Evolutionary conservation across 2,797 vertebrate species (phyloP).

Genomic region (Sandelia bainsii): DNA sequence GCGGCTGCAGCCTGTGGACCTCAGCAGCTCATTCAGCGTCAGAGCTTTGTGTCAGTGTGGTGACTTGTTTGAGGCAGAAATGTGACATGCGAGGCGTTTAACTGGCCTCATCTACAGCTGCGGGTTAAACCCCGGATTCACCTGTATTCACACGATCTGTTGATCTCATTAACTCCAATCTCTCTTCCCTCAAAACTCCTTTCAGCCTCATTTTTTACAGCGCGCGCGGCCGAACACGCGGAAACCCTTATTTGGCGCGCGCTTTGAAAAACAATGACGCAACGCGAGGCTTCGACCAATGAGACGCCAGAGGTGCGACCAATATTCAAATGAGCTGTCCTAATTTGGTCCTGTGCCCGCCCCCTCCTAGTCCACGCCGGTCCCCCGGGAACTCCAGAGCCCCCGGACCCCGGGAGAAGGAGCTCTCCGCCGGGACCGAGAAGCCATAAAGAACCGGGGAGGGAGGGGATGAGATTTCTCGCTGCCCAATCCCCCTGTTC

Average conservation of each 20-base stretch:
- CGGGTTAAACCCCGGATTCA: neutral
- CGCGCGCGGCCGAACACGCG: constrained; percentile 47
- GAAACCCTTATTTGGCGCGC: constrained; percentile 66
- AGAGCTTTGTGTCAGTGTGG: neutral
- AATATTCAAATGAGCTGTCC: constrained; percentile 71
- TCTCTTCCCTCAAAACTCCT: neutral
- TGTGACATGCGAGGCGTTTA: too few relatives aligned
- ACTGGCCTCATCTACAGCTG: neutral
- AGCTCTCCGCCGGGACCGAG: constrained; percentile 85
- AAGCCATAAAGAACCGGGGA: constrained; percentile 84
- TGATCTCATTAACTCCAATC: neutral
- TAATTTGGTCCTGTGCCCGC: constrained; percentile 76
- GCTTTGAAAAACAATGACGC: constrained; percentile 69
- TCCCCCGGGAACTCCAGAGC: constrained; percentile 77
- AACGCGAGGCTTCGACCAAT: constrained; percentile 68
- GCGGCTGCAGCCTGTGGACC: too few relatives aligned
- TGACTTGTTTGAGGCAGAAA: neutral
- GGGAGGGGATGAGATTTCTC: constrained; percentile 81
- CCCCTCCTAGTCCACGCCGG: constrained; percentile 65
- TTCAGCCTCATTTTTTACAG: constrained; percentile 33
- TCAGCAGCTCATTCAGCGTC: neutral
- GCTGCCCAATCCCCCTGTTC: constrained; percentile 86
- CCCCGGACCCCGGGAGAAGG: constrained; percentile 83
- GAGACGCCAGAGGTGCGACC: constrained; percentile 35
- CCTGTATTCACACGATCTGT: neutral